A percentile compares a stretch with the other conserved stretches of the same genome.
phyloP scores from a whole-genome alignment of 2,113 vertebrate genomes.

The Macroglossus sobrinus region DNA sequence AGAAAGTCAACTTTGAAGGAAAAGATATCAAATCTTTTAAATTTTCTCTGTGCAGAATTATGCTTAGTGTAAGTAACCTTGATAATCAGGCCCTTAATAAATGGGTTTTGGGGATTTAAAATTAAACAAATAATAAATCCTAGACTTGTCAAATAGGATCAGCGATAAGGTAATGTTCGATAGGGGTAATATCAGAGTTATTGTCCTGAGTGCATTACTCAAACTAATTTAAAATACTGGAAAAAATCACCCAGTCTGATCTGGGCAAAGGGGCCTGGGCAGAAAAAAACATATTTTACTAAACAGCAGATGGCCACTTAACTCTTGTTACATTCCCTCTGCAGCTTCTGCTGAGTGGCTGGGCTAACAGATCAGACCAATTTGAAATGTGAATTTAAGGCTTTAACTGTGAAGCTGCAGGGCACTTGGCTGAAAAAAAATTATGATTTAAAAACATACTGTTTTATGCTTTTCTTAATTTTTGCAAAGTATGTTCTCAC shows the following conservation, averaged over 20 bases:
- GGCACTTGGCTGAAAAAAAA: background rate
- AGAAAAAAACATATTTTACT: background rate
- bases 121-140: background rate
- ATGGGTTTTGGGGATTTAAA: background rate
- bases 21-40: background rate
- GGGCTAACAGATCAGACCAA: background rate
- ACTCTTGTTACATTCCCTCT: background rate
- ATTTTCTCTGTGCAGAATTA: background rate
- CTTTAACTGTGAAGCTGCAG: background rate
- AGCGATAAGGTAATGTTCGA: background rate
- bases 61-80: background rate
- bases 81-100: background rate
- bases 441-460: background rate
- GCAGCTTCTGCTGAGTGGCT: background rate
- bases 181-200: background rate
- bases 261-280: background rate
- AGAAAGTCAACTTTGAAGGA: conserved; percentile 15
- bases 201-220: background rate
- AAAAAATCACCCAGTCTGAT: background rate
- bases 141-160: background rate
- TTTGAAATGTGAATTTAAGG: background rate
- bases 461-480: background rate
- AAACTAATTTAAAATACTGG: conserved; percentile 16
- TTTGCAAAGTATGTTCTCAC: background rate
- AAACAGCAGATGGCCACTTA: background rate